Percentiles rank a stretch among this genome's conserved stretches.
Evolutionary conservation across 2,888 invertebrate species (phyloP).

Genomic region (Aleiodes alternator): DNA sequence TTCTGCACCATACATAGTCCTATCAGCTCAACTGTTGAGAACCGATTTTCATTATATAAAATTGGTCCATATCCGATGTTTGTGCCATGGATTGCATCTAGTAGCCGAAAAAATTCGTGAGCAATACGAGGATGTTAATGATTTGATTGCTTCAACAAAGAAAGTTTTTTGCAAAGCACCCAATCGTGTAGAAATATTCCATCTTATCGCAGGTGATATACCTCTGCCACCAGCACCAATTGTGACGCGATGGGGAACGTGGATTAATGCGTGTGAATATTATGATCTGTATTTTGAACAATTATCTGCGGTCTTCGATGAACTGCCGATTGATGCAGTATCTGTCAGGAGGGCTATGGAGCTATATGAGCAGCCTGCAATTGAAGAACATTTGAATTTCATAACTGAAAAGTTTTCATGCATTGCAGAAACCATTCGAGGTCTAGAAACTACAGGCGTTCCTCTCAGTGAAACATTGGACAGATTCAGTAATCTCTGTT

Average conservation of each 20-base stretch:
- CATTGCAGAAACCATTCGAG: too few relatives aligned
- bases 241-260: not conserved
- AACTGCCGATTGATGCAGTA: not conserved
- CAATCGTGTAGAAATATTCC: not conserved
- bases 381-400: too few relatives aligned
- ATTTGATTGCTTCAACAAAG: not conserved
- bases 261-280: not conserved
- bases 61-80: slow-evolving; percentile 17
- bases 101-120: slow-evolving; percentile 25
- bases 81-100: slow-evolving; percentile 31
- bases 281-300: not conserved
- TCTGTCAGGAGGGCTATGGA: not conserved
- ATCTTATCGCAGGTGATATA: not conserved
- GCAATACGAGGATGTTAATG: not conserved
- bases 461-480: too few relatives aligned
- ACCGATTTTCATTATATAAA: not conserved
- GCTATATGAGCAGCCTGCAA: not conserved
- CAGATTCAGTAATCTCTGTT: too few relatives aligned
- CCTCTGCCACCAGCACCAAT: not conserved
- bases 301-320: not conserved
- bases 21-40: slow-evolving; percentile 2
- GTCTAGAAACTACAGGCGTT: too few relatives aligned
- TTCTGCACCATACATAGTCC: slow-evolving; percentile 34
- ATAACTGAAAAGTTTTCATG: too few relatives aligned
- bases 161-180: not conserved